Conservation (phyloP, 1,140 invertebrate species). For the Homarus americanus region DNA sequence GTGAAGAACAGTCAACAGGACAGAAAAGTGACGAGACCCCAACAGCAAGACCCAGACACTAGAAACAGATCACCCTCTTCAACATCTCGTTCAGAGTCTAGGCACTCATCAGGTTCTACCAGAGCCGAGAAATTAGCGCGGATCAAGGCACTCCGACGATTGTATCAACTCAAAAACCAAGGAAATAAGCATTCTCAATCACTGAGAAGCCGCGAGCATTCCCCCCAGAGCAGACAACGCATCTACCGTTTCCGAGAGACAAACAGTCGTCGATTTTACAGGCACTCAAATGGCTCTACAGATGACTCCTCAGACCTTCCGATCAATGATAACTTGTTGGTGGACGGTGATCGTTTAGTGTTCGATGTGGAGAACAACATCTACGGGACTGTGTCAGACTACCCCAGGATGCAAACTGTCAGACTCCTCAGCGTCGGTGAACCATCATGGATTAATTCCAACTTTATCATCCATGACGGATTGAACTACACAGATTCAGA, state of each 20-base stretch:
- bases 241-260: background rate
- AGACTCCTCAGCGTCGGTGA: slow-evolving; percentile 41
- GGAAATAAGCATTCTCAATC: background rate
- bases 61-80: background rate
- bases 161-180: slow-evolving; percentile 14
- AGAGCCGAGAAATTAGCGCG: slow-evolving; percentile 43
- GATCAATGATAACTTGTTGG: background rate
- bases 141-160: slow-evolving; percentile 30
- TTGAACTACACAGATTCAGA: background rate
- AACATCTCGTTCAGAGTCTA: background rate
- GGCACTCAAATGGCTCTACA: background rate
- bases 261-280: slow-evolving; percentile 32
- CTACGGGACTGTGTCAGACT: background rate
- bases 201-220: background rate
- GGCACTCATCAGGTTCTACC: background rate
- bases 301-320: background rate
- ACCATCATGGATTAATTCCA: slow-evolving; percentile 32
- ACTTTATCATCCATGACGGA: background rate
- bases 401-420: background rate
- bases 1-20: background rate
- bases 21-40: background rate
- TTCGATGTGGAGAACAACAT: slow-evolving; percentile 42
- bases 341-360: slow-evolving; percentile 39
- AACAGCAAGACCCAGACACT: background rate
- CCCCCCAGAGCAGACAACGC: background rate